Percentiles rank a stretch among this genome's conserved stretches.
These are phyloP conservation scores for Tiaroga cobitis DNA, from an alignment of 2,797 vertebrate genomes.

Conservation along the genomic window DNA sequence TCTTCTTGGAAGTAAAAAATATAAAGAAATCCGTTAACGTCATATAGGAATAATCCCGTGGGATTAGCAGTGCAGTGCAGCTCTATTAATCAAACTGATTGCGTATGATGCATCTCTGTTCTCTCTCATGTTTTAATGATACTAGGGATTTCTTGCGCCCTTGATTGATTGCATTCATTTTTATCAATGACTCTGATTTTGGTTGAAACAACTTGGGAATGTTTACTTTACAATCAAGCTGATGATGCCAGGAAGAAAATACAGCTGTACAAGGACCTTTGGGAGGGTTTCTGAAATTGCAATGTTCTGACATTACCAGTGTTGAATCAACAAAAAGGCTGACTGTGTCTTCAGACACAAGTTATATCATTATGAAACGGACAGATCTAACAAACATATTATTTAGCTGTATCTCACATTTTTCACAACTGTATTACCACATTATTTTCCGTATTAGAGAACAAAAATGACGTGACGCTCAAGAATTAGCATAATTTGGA, in stretches of 20 bases:
- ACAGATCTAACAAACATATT: not conserved
- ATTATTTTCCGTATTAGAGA: not conserved
- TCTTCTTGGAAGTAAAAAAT: conserved; percentile 7
- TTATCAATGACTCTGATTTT: conserved; percentile 7
- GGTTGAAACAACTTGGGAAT: not conserved
- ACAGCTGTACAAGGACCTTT: conserved; percentile 20
- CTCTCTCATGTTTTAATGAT: conserved; percentile 20
- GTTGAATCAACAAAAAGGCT: not conserved
- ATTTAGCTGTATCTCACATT: not conserved
- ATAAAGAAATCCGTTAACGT: not conserved
- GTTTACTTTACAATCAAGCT: conserved; percentile 37
- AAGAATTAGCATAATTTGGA: not conserved
- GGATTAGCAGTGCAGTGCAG: conserved; percentile 1
- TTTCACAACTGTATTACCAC: not conserved
- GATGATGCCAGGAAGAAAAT: conserved; percentile 8
- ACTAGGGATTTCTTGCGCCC: conserved; percentile 6
- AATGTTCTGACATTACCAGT: not conserved
- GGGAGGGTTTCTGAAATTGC: conserved; percentile 3
- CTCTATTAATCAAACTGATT: conserved; percentile 41
- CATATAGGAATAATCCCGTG: not conserved
- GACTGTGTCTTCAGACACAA: conserved; percentile 9
- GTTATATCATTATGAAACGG: not conserved
- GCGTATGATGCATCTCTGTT: conserved; percentile 14
- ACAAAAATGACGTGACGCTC: not conserved
- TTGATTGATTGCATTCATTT: conserved; percentile 46